Evolutionary conservation across 2,797 vertebrate species (phyloP), one percentile per base, ranked within the genome.

Genomic region (Syngnathus acus): DNA sequence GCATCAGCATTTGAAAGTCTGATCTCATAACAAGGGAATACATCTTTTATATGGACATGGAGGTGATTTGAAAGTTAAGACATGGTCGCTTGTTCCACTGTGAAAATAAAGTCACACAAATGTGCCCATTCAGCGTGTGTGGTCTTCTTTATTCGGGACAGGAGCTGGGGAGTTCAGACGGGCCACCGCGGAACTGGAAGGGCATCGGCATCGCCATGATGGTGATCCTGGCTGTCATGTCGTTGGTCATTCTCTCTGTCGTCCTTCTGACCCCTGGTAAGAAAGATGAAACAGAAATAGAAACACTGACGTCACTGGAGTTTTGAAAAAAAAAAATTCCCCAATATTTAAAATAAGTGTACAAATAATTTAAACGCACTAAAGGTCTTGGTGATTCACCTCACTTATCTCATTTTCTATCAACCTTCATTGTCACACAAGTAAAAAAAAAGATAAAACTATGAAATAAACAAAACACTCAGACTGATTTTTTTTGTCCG

Each of bases 141-240:
- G n/a, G 9, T 23, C 13, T 38, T 16, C 2, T 45, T 45, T 62
- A 26, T 23, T n/a, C 51, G 9, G 51, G 58, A 61, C 86, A 94
- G 93, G 91, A 89, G 74, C 79, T 90, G 78, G 85, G 91, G 19
- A 82, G 86, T 68, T 68, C 88, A 58, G 84, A 84, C 3, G 89
- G 90, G n/a, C 89, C 92, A 6, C 93, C 93, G 0, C 85, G 90
- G 70, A 94, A 94, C 82, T 94, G 93, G 93, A 93, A 92, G 66
- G 92, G 93, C 71, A 94, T 93, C 43, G 91, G 92, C 9, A 93
- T 94, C 0, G 90, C 93, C 42, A 77, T 93, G 89, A 84, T 93
- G 82, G 92, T 94, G 69, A 93, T 94, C 70, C 67, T 91, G 72
- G 88, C 86, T 8, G 90, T 94, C 11, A 88, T 93, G 86, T 93